Conservation (phyloP, 1,140 invertebrate species). For the Pinna nobilis region DNA sequence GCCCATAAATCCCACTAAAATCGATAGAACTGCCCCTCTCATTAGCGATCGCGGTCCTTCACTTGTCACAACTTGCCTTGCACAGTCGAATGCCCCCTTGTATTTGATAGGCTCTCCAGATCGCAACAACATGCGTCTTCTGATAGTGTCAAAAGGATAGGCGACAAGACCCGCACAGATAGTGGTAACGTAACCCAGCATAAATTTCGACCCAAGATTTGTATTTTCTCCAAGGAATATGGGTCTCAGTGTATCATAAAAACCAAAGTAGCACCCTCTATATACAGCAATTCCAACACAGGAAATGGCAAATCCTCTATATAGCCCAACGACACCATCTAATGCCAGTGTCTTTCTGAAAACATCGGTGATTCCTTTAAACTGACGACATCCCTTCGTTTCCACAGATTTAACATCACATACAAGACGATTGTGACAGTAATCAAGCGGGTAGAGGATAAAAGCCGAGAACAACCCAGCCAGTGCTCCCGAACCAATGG, state of each 20-base stretch:
- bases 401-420: not conserved
- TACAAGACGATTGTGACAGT: conserved; percentile 1
- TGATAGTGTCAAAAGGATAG: conserved; percentile 19
- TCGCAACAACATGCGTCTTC: conserved; percentile 21
- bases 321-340: conserved; percentile 14
- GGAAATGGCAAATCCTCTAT: conserved; percentile 9
- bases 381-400: not conserved
- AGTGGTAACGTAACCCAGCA: not conserved
- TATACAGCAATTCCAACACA: conserved; percentile 9
- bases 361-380: conserved; percentile 17
- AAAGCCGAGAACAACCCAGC: not conserved
- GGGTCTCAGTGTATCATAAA: conserved; percentile 1
- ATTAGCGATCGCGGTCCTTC: not conserved
- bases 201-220: not conserved
- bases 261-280: not conserved
- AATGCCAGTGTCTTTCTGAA: conserved; percentile 3
- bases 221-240: not conserved
- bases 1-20: conserved; percentile 7
- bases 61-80: not conserved
- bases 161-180: not conserved
- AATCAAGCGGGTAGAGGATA: conserved; percentile 5
- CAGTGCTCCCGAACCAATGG: not conserved
- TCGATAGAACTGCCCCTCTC: not conserved
- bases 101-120: conserved; percentile 14
- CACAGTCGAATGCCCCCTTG: conserved; percentile 7